Evolutionary conservation across 2,113 vertebrate species (phyloP).

Genomic region (Sturnus vulgaris): DNA sequence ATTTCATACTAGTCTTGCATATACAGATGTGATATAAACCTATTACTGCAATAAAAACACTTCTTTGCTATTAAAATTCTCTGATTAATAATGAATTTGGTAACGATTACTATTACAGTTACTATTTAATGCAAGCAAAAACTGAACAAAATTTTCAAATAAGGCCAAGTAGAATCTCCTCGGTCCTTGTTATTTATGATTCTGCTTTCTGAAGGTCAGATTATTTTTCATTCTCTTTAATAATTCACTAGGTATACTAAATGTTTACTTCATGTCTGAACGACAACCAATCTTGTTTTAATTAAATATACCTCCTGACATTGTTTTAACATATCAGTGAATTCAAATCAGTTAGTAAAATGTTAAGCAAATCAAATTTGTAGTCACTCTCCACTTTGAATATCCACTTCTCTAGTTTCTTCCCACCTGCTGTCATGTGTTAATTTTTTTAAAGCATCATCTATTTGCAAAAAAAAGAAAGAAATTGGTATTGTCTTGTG

Average conservation of each 20-base stretch:
- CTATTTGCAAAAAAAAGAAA: constrained; percentile 79
- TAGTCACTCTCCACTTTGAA: constrained; percentile 77
- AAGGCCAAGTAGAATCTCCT: neutral
- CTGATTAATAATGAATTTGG: constrained; percentile 31
- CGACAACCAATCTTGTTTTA: constrained; percentile 61
- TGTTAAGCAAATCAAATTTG: constrained; percentile 83
- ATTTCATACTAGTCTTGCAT: neutral
- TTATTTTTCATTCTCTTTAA: constrained; percentile 54
- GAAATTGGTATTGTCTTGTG: constrained; percentile 87
- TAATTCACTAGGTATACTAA: constrained; percentile 53
- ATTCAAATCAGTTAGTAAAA: constrained; percentile 84
- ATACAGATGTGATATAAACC: neutral
- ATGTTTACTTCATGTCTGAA: constrained; percentile 60
- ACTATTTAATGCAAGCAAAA: constrained; percentile 43
- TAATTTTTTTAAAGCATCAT: constrained; percentile 89
- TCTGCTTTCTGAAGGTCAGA: constrained; percentile 39
- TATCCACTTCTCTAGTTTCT: constrained; percentile 81
- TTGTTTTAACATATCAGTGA: constrained; percentile 73
- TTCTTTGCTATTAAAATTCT: neutral
- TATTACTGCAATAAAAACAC: neutral
- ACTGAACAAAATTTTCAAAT: neutral
- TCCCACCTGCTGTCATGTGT: constrained; percentile 93
- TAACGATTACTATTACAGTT: neutral
- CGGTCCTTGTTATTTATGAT: neutral
- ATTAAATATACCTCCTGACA: constrained; percentile 72